phyloP scores from a whole-genome alignment of 2,113 vertebrate species.

The Chelonoidis abingdonii region DNA sequence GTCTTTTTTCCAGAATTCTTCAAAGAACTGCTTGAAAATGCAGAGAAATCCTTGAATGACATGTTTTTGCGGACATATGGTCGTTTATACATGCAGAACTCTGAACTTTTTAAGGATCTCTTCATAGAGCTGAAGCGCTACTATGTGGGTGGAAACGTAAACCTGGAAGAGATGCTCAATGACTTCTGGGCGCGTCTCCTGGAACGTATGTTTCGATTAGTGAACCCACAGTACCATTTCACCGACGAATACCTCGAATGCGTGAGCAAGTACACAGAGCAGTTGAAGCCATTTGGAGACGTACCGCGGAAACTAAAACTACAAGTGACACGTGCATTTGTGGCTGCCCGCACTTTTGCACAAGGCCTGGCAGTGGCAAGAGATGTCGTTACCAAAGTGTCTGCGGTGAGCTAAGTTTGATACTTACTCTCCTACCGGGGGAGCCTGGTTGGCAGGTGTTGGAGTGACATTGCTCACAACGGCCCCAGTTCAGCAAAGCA shows the following conservation, averaged over 20 bases:
- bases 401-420: conserved; percentile 77
- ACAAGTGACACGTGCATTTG: conserved; percentile 91
- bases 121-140: conserved; percentile 90
- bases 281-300: conserved; percentile 96
- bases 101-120: conserved; percentile 95
- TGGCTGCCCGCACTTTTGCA: conserved; percentile 92
- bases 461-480: neutral
- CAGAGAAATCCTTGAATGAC: conserved; percentile 90
- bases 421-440: fast-evolving
- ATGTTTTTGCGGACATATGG: conserved; percentile 98
- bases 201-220: conserved; percentile 96
- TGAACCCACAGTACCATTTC: conserved; percentile 96
- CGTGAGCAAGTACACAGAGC: conserved; percentile 93
- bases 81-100: conserved; percentile 94
- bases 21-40: conserved; percentile 93
- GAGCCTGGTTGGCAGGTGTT: fast-evolving
- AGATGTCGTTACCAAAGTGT: conserved; percentile 91
- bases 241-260: conserved; percentile 94
- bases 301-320: conserved; percentile 95
- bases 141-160: conserved; percentile 88
- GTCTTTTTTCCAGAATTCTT: conserved; percentile 90
- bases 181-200: conserved; percentile 97
- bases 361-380: conserved; percentile 89
- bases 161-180: conserved; percentile 93
- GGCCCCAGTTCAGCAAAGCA: neutral